Evolutionary conservation across 2,113 vertebrate genomes (phyloP), one percentile per base, ranked within the genome.

Genomic region (Podarcis raffonei): DNA sequence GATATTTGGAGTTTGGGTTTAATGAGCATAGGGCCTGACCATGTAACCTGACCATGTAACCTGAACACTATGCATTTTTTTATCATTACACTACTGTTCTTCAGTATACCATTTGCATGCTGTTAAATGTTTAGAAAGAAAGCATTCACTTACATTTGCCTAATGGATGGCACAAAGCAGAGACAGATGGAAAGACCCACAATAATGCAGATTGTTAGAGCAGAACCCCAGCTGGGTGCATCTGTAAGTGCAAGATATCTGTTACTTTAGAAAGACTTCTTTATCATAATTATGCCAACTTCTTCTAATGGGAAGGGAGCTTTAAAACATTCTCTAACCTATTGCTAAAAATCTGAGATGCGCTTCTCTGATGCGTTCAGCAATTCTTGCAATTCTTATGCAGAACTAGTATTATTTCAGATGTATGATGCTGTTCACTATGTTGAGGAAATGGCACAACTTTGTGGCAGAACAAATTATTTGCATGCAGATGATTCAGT

Each of bases 71-170:
- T 48, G 23, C 39, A 71, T 23, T 62, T 42, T 42, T 9, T 30
- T 35, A 27, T 53, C 48, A 84, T 42, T 22, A 71, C 42, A 74
- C 30, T 22, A 71, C 22, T 81, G 6, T 48, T 35, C 0, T 4
- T 0, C 0, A n/a, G 6, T 1, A 0, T 16, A 0, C 8, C 0
- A 16, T 74, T 81, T 22, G 4, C 59, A 37, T 81, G 42, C 20
- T 22, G 32, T 74, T 39, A 69, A 37, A 22, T 12, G 53, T 53
- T 66, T 68, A 39, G n/a, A 0, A 65, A 0, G 30, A 0, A 32
- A 1, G 1, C 48, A 84, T 15, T 18, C 78, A 95, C 97, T 97
- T 91, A 98, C 97, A 0, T 94, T 96, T 90, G 95, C 83, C 95
- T 95, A 0, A 71, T 91, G 0, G 81, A 90, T 22, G 86, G 89